Conservation (phyloP, 1,140 invertebrate species). For the Acromyrmex heyeri region DNA sequence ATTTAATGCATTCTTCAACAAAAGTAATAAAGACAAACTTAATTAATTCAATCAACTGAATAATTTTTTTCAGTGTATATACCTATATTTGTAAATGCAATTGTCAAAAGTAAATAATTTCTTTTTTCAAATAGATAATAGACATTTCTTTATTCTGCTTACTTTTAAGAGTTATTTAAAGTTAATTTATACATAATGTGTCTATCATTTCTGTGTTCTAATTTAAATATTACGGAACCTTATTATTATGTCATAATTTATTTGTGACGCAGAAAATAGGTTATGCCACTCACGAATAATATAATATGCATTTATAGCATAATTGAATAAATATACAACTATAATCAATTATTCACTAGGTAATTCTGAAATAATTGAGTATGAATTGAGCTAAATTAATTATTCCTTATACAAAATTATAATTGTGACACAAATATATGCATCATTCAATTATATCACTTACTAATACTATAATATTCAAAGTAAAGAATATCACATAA, state of each 20-base stretch:
- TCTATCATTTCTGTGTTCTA: not conserved
- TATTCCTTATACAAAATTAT: not conserved
- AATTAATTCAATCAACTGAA: too few species aligned
- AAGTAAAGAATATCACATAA: conserved; percentile 13
- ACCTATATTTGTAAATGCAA: not conserved
- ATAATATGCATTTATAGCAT: not conserved
- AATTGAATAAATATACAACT: not conserved
- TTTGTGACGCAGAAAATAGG: not conserved
- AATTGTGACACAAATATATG: conserved; percentile 30
- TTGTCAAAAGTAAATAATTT: not conserved
- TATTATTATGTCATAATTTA: conserved; percentile 8
- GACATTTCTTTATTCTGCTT: not conserved
- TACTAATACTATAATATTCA: conserved; percentile 6
- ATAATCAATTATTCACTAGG: conserved; percentile 5
- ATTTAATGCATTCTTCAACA: too few species aligned
- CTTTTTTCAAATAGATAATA: not conserved
- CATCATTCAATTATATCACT: not conserved
- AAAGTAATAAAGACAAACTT: too few species aligned
- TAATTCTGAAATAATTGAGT: conserved; percentile 7
- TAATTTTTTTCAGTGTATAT: too few species aligned
- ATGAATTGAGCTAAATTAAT: conserved; percentile 13
- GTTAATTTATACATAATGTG: not conserved
- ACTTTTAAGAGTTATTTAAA: not conserved
- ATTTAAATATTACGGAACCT: not conserved
- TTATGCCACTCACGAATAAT: not conserved